Evolutionary conservation across 2,888 invertebrate genomes (phyloP).

Genomic region (Chloromyia formosa): DNA sequence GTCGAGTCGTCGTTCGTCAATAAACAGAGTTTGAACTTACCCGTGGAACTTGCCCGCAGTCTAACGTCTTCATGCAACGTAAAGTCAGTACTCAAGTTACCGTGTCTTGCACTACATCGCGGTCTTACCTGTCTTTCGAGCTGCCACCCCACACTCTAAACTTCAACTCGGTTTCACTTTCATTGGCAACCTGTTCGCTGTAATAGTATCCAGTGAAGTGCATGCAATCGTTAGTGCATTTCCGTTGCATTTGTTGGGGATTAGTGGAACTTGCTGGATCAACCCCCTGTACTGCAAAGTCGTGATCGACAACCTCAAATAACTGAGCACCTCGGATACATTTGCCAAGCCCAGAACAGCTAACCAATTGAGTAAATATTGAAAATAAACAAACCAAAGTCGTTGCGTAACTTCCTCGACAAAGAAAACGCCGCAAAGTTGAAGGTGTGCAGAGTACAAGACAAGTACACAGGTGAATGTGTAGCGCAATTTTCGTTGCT

Average conservation of each 20-base stretch:
- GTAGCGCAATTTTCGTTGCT: neutral
- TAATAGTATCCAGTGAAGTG: neutral
- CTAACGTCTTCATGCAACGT: neutral
- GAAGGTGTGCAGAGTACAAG: conserved; percentile 7
- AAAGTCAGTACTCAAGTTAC: conserved; percentile 21
- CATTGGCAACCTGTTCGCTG: conserved; percentile 11
- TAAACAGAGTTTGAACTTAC: neutral
- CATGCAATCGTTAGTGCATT: conserved; percentile 2
- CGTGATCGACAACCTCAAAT: neutral
- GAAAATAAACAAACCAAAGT: conserved; percentile 12
- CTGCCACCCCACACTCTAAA: neutral
- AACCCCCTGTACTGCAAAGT: neutral
- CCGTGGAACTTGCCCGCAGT: neutral
- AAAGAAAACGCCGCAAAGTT: neutral
- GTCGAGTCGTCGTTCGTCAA: too few species aligned
- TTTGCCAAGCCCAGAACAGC: too few species aligned
- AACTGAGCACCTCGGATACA: neutral
- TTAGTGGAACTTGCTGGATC: neutral
- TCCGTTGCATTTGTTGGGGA: neutral
- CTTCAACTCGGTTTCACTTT: conserved; percentile 21
- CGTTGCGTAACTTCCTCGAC: conserved; percentile 3
- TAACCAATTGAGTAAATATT: neutral
- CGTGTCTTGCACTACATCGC: neutral
- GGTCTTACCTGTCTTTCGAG: neutral
- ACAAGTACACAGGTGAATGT: conserved; percentile 16